Evolutionary conservation across 1,140 invertebrate species (phyloP), one percentile per base, ranked within the genome.

Genomic region (Tetraneura akinire): DNA sequence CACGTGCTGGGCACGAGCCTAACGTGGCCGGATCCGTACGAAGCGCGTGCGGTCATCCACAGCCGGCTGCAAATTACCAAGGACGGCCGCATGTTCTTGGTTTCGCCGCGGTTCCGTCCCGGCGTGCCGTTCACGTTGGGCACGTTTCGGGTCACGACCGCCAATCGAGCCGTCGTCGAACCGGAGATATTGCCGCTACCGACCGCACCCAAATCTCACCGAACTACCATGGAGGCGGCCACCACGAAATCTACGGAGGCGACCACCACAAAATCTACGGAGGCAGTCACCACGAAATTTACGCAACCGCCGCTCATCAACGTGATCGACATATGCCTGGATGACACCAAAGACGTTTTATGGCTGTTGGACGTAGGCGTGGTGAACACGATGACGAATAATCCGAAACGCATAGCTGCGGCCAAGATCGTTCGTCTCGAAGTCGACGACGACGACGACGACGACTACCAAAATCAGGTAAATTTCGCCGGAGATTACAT

Each of bases 311-410:
- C 71, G 3, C 71, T 74, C 13, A 1, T 74, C 18, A 74, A 74
- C 16, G 89, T 88, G 0, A 89, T 90, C 0, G 90, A 90, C 82
- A 82, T 90, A 9, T 88, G 87, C 71, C 83, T 90, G 11, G 89
- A 90, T 83, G 84, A 83, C 37, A 86, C 86, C 49, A 68, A 16
- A 1, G 84, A 86, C 23, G 85, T 87, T 23, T 84, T 91, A 1
- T 91, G 90, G 90, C 88, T 88, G 1, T 83, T 91, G 49, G 89
- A 90, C 81, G 86, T 86, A 1, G 90, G 90, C 47, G 86, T 90
- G 8, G 87, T 90, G 0, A 87, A 90, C 66, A 88, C 87, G 0
- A 81, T 91, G 62, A 55, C 51, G 5, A 87, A 87, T 68, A 80
- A 85, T 57, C 87, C 89, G 10, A 82, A 88, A 3, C 85, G 88